These are phyloP conservation scores for Heteropelma amictum DNA, from an alignment of 2,888 invertebrate genomes.

Conservation along the genomic window DNA sequence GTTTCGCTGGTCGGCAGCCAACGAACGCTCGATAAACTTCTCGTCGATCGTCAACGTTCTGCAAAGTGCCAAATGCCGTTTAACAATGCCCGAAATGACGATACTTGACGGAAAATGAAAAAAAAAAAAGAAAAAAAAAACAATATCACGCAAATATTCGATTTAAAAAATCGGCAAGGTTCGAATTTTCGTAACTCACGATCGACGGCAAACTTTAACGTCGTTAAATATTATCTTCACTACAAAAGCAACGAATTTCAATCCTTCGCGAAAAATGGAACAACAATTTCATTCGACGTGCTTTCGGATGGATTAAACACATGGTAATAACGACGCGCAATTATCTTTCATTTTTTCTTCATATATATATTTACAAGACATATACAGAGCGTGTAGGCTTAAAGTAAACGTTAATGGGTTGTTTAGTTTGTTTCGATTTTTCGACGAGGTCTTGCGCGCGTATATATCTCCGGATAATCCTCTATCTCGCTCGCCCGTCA, in stretches of 20 bases:
- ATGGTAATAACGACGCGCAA: neutral
- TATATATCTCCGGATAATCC: neutral
- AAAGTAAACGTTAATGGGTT: constrained; percentile 66
- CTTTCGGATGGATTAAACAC: too few relatives aligned
- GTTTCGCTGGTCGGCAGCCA: too few relatives aligned
- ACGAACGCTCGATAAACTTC: too few relatives aligned
- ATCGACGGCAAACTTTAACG: neutral
- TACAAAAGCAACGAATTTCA: neutral
- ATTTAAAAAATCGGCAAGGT: too few relatives aligned
- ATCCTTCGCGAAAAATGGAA: neutral
- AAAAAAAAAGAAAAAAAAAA: neutral
- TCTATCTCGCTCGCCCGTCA: constrained; percentile 8
- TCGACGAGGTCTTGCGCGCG: constrained; percentile 43
- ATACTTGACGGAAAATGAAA: neutral
- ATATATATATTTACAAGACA: constrained; percentile 77
- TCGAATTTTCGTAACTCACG: too few relatives aligned
- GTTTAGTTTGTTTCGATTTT: constrained; percentile 33
- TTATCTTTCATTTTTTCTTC: constrained; percentile 61
- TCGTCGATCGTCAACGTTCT: too few relatives aligned
- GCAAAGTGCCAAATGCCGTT: too few relatives aligned
- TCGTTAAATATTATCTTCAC: neutral
- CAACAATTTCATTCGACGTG: neutral
- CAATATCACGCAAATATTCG: too few relatives aligned
- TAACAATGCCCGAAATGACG: neutral
- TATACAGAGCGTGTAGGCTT: constrained; percentile 74